Percentiles rank a stretch among this genome's conserved stretches.
phyloP scores from a whole-genome alignment of 2,113 vertebrate genomes.

The Silurus meridionalis region DNA sequence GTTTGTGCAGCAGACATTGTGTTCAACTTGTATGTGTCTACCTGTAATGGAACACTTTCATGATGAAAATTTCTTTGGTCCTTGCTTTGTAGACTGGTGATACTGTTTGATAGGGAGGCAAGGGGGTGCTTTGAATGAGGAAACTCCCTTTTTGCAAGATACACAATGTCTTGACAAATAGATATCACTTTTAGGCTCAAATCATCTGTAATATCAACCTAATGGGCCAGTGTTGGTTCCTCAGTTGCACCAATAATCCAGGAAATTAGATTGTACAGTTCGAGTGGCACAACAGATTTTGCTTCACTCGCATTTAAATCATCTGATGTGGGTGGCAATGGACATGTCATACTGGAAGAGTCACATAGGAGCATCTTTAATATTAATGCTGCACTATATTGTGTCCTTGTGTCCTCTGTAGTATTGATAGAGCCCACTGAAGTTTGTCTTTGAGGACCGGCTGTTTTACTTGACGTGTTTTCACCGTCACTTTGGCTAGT shows the following conservation, averaged over 20 bases:
- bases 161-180: too few species aligned
- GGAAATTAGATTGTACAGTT: too few species aligned
- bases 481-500: not conserved
- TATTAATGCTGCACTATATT: constrained; percentile 43
- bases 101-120: not conserved
- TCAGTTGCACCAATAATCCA: too few species aligned
- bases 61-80: not conserved
- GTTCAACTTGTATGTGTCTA: not conserved
- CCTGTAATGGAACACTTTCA: not conserved
- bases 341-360: too few species aligned
- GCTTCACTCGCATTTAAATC: too few species aligned
- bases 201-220: too few species aligned
- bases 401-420: constrained; percentile 36
- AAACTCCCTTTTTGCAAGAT: not conserved
- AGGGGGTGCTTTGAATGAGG: not conserved
- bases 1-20: not conserved
- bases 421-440: constrained; percentile 13
- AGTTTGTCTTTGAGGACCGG: not conserved
- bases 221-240: too few species aligned
- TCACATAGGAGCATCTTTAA: too few species aligned
- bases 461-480: not conserved
- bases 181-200: too few species aligned
- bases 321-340: too few species aligned
- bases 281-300: too few species aligned
- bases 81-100: not conserved